phyloP scores from a whole-genome alignment of 2,888 invertebrate genomes.

The Osedax fenrisi region DNA sequence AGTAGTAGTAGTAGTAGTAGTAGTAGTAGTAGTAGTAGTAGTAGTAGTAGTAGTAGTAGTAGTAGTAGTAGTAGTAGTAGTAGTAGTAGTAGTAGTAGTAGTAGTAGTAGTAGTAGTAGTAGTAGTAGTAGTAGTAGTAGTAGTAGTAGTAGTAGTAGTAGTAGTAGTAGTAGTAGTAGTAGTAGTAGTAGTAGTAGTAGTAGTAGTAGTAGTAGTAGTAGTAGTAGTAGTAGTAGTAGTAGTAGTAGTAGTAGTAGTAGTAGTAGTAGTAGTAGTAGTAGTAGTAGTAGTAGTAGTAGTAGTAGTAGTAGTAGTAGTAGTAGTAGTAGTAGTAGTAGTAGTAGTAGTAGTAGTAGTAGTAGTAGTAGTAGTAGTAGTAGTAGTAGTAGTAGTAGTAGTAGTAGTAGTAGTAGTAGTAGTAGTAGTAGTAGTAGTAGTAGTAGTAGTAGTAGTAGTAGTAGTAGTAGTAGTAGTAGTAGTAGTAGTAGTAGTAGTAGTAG shows the following conservation, averaged over 20 bases:
- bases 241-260: not conserved
- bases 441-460: constrained; percentile 19
- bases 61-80: constrained; percentile 19
- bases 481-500: constrained; percentile 25
- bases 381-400: constrained; percentile 23
- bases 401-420: constrained; percentile 21
- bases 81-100: constrained; percentile 18
- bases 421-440: constrained; percentile 22
- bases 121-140: constrained; percentile 23
- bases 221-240: not conserved
- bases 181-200: constrained; percentile 23
- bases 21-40: constrained; percentile 20
- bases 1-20: constrained; percentile 21
- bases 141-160: constrained; percentile 25
- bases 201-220: constrained; percentile 5
- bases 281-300: not conserved
- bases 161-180: constrained; percentile 25
- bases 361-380: constrained; percentile 23
- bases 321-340: constrained; percentile 11
- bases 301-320: not conserved
- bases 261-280: not conserved
- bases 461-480: constrained; percentile 21
- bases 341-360: constrained; percentile 24
- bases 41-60: constrained; percentile 18
- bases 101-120: constrained; percentile 14